Base-by-base conservation (phyloP, 2,797 vertebrate species). In the Pogonophryne albipinna region DNA sequence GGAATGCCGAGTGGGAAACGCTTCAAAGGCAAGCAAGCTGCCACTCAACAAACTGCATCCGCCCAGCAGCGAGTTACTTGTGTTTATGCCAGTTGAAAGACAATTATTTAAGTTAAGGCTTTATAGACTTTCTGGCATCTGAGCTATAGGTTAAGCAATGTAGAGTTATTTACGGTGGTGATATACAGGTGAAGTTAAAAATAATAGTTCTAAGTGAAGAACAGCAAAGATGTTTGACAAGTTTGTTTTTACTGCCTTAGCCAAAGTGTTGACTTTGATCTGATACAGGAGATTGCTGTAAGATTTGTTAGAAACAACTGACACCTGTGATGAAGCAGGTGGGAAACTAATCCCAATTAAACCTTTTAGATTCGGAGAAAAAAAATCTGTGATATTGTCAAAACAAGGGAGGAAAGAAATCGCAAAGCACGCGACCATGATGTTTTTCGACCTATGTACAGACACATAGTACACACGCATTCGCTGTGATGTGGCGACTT, bases 1-100 rank as follows among this genome's bases (percentile, higher is more conserved):
- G 91, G 93, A 95, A 95, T 95, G 94, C 82, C 53, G 74, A 88
- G 90, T 90, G 91, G 91, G 90, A 91, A 91, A 72, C 71, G 73
- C 89, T 92, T 94, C 91, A 94, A 94, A 95, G 84, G 73, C 79
- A 71, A 85, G 71, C 65, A 76, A 58, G 66, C 84, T 79, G 85
- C 79, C 72, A 41, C 77, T 87, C 84, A 71, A 82, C 82, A 86
- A 86, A 81, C 80, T 68, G 82, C 78, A 81, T 80, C 85, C 79
- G 55, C 91, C 88, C 91, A 86, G 82, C 74, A 87, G 85, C 74
- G 17, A 85, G 64, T 82, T 69, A 59, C 84, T 72, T 74, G 71
- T 20, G 61, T 80, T 87, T 74, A 84, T 87, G 73, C 83, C 78
- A 86, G 55, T 74, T 56, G 34, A 79, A 71, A 71, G 74, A 77